phyloP scores from a whole-genome alignment of 2,113 vertebrate species.

The Misgurnus anguillicaudatus region DNA sequence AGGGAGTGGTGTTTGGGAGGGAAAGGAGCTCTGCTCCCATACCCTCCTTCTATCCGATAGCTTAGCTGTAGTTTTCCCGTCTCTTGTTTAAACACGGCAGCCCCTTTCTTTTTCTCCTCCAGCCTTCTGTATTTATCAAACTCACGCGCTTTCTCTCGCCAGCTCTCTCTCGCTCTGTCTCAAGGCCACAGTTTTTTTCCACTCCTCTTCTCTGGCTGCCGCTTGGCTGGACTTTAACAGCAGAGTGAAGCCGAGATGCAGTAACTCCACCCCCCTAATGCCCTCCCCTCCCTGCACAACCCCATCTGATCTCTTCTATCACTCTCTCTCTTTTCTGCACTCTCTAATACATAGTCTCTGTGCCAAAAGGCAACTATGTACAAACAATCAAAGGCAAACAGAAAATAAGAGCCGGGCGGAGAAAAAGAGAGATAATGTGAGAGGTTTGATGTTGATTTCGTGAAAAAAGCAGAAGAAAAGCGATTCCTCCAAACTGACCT shows the following conservation, averaged over 20 bases:
- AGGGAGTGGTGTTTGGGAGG: slow-evolving; percentile 51
- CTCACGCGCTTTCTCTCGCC: slow-evolving; percentile 51
- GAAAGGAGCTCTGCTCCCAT: slow-evolving; percentile 62
- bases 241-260: slow-evolving; percentile 76
- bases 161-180: slow-evolving; percentile 53
- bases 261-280: slow-evolving; percentile 54
- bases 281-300: slow-evolving; percentile 48
- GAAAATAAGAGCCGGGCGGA: slow-evolving; percentile 53
- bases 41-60: slow-evolving; percentile 66
- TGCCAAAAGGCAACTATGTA: slow-evolving; percentile 49
- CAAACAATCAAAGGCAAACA: slow-evolving; percentile 55
- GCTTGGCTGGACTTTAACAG: slow-evolving; percentile 75
- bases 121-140: slow-evolving; percentile 43
- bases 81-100: slow-evolving; percentile 71
- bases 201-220: slow-evolving; percentile 70
- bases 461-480: slow-evolving; percentile 78
- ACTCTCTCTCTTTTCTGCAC: slow-evolving; percentile 55
- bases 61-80: slow-evolving; percentile 78
- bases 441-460: slow-evolving; percentile 75
- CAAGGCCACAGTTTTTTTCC: slow-evolving; percentile 53
- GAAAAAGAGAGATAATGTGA: slow-evolving; percentile 48
- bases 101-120: slow-evolving; percentile 34
- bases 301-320: slow-evolving; percentile 59
- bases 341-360: slow-evolving; percentile 52
- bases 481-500: slow-evolving; percentile 79